Evolutionary conservation across 2,888 invertebrate species (phyloP).

Genomic region (Theodoxus fluviatilis): DNA sequence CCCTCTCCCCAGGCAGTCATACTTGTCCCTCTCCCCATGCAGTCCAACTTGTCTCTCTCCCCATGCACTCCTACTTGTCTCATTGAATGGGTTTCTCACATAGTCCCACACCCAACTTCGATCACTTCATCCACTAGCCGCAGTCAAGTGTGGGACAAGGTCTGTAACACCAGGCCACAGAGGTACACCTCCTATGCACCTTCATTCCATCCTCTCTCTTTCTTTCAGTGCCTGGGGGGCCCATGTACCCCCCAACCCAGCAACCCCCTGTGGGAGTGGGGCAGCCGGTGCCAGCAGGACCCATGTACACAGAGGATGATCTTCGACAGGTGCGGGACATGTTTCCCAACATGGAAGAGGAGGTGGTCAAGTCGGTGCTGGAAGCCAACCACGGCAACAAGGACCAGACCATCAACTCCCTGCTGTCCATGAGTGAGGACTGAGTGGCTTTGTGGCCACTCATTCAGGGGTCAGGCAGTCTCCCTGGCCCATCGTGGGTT

Average conservation of each 20-base stretch:
- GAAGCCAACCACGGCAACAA: slow-evolving; percentile 90
- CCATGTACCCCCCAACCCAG: slow-evolving; percentile 30
- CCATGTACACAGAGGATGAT: slow-evolving; percentile 64
- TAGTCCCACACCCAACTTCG: no score
- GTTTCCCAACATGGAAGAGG: slow-evolving; percentile 94
- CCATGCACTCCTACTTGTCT: no score
- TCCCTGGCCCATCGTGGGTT: no score
- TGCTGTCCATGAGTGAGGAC: slow-evolving; percentile 77
- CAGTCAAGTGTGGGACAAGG: no score
- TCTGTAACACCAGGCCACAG: no score
- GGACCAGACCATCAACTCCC: slow-evolving; percentile 86
- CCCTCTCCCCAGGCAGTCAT: no score
- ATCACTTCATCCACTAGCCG: no score
- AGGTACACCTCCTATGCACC: no score
- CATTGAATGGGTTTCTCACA: no score
- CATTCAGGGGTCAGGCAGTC: not conserved
- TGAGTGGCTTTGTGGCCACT: slow-evolving; percentile 20
- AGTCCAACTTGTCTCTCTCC: no score
- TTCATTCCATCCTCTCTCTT: no score
- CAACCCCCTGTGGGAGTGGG: slow-evolving; percentile 28
- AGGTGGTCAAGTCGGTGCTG: slow-evolving; percentile 88
- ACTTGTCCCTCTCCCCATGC: no score
- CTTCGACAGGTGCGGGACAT: slow-evolving; percentile 79
- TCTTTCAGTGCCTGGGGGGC: slow-evolving; percentile 22
- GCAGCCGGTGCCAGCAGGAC: slow-evolving; percentile 36